Evolutionary conservation across 2,797 vertebrate genomes (phyloP), one percentile per base, ranked within the genome.

Genomic region (Sebastes cheni): DNA sequence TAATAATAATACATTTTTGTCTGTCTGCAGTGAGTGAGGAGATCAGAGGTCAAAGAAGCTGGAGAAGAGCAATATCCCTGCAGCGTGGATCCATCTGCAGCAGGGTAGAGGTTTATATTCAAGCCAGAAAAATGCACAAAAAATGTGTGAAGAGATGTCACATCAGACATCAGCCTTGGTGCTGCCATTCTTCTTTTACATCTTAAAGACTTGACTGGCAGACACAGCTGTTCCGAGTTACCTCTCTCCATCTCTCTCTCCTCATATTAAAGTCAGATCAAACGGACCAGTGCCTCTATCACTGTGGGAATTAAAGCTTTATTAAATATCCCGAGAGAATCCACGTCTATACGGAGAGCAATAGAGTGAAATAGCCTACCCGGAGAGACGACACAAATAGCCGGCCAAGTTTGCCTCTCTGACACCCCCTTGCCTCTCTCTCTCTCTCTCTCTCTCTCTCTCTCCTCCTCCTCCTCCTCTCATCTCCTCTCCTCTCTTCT

Each of bases 261-360:
- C 67, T 10, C 73, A 74, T 72, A 88, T 90, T 87, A 88, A 79
- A 89, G 89, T 85, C 82, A 42, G 76, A 88, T 87, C 76, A 86
- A 88, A 85, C 80, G 76, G 82, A 50, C 62, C 69, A 84, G 71
- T 70, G 85, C 58, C 58, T 86, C 79, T 59, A 66, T 84, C 83
- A 71, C 78, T 68, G 80, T 34, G 83, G 72, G 79, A 88, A 91
- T 88, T 79, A 84, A 80, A 75, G 50, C 80, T 90, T 86, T 86
- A 89, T 91, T 75, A 83, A 84, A 88, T 58, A 82, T 83, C 85
- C 85, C 66, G 3, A 32, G 77, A 87, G 88, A 83, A 70, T 72
- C 73, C 83, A 64, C 60, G 83, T 87, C 78, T 81, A 39, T 39
- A 23, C n/a, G 3, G 72, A 84, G 70, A 72, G 71, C 82, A 72